These are phyloP conservation scores for Diabrotica balteata DNA, from an alignment of 2,888 invertebrate genomes.

Conservation along the genomic window DNA sequence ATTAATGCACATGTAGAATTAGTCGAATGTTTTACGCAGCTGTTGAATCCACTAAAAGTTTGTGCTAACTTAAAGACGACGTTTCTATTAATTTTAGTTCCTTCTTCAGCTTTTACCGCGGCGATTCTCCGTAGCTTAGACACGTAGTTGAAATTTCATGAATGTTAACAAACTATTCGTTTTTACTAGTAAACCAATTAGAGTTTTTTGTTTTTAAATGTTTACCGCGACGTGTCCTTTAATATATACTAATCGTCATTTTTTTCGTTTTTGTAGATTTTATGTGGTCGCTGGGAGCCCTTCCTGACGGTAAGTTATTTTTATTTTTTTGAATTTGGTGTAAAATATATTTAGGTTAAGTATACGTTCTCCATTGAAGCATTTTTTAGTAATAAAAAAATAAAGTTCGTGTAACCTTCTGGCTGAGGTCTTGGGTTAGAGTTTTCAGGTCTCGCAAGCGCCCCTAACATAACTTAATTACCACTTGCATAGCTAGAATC, in stretches of 20 bases:
- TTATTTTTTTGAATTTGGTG: neutral
- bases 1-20: conserved; percentile 34
- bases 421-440: too few species aligned
- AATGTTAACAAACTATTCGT: conserved; percentile 55
- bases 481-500: too few species aligned
- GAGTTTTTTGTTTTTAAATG: conserved; percentile 26
- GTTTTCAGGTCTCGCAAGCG: too few species aligned
- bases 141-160: conserved; percentile 62
- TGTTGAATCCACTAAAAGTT: conserved; percentile 38
- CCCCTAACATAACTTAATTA: too few species aligned
- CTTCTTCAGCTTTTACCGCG: conserved; percentile 38
- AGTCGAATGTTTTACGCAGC: conserved; percentile 53
- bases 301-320: conserved; percentile 89
- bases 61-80: conserved; percentile 27
- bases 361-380: too few species aligned
- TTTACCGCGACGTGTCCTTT: conserved; percentile 29
- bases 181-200: conserved; percentile 26
- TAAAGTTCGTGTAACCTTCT: too few species aligned
- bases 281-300: conserved; percentile 98
- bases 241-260: conserved; percentile 51
- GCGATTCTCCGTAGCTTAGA: conserved; percentile 52
- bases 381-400: too few species aligned
- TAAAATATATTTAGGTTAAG: too few species aligned
- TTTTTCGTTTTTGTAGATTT: conserved; percentile 81
- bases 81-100: conserved; percentile 35